Conservation (phyloP, 2,888 invertebrate species). For the Acleris sparsana region DNA sequence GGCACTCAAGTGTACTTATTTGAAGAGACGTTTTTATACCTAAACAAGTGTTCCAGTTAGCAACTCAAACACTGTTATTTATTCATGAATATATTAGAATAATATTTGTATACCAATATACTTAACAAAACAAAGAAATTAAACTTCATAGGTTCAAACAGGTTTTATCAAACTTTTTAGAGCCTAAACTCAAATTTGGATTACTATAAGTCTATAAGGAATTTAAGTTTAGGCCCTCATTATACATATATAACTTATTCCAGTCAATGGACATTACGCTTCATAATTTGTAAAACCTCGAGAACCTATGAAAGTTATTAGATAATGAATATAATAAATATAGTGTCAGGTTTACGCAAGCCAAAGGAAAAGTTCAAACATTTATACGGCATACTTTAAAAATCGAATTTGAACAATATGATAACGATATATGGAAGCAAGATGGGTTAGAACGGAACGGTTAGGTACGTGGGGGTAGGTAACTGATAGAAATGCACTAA, state of each 20-base stretch:
- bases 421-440: too few relatives aligned
- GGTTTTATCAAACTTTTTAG: not conserved
- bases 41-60: not conserved
- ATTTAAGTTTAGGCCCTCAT: too few relatives aligned
- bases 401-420: too few relatives aligned
- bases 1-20: constrained; percentile 73
- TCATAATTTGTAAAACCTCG: constrained; percentile 1
- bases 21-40: constrained; percentile 1
- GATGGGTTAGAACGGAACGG: too few relatives aligned
- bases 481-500: too few relatives aligned
- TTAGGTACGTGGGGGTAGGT: too few relatives aligned
- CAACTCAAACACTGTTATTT: not conserved
- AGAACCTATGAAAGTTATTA: constrained; percentile 11
- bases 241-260: too few relatives aligned
- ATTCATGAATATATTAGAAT: not conserved
- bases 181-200: not conserved
- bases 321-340: constrained; percentile 1
- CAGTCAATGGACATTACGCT: not conserved
- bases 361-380: constrained; percentile 20
- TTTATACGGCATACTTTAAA: too few relatives aligned
- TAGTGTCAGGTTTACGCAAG: constrained; percentile 34
- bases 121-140: not conserved
- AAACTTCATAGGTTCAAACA: constrained; percentile 4
- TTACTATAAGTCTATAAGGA: too few relatives aligned
- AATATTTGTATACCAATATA: not conserved